These are phyloP conservation scores for Glareola pratincola DNA, from an alignment of 2,113 vertebrate genomes.

Conservation along the genomic window DNA sequence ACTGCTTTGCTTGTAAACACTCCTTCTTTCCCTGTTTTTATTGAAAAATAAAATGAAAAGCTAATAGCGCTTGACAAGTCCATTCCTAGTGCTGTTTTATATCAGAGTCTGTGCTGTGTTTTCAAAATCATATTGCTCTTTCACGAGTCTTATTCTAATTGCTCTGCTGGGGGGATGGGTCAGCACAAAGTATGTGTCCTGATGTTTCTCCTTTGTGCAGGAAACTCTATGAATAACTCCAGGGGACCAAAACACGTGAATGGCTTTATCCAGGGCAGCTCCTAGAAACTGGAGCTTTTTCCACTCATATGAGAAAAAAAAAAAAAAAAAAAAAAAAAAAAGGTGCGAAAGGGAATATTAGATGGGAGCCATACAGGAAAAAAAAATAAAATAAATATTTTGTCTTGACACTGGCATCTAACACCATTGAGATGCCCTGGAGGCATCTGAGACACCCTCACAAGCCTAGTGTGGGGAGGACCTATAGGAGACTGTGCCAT, in stretches of 20 bases:
- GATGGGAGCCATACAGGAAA: not conserved
- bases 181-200: not conserved
- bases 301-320: not conserved
- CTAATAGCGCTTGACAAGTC: not conserved
- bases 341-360: not conserved
- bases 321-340: not conserved
- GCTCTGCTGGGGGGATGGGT: not conserved
- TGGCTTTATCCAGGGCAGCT: not conserved
- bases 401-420: not conserved
- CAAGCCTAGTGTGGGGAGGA: not conserved
- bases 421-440: not conserved
- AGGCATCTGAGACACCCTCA: not conserved
- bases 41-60: constrained; percentile 12
- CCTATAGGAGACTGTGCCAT: not conserved
- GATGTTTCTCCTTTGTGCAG: not conserved
- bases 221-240: not conserved
- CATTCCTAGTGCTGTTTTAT: not conserved
- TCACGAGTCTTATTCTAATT: not conserved
- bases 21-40: not conserved
- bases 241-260: rapidly evolving
- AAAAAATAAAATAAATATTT: not conserved
- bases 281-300: not conserved
- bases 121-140: not conserved
- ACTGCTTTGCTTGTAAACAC: constrained; percentile 14
- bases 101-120: not conserved